Base-by-base conservation (phyloP, 2,888 invertebrate species). In the Apocheima hispidaria region DNA sequence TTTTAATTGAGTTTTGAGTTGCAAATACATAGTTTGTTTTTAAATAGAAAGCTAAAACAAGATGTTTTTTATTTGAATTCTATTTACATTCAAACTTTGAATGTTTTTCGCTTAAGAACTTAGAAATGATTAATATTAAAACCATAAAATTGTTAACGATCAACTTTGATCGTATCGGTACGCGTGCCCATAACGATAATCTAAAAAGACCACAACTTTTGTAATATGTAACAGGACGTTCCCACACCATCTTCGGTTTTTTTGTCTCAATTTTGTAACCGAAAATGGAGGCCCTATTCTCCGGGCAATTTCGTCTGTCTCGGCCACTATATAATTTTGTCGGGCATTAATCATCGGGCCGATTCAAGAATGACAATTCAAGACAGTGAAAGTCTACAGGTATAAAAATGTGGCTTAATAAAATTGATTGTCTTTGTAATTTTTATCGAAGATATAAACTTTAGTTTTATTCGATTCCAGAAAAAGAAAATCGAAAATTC, bases 261-360 rank as follows among this genome's bases (percentile, higher is more conserved):
- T 61, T 56, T 79, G 84, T 86, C 49, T 41, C 55, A 38, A 86
- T 87, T 82, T 80, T 74, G 52, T 68, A 69, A 69, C 60, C 72
- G 72, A 75, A 78, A 80, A 77, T 74, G 79, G 52, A 73, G 78
- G 73, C 72, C 74, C 78, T 76, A 77, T 81, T 79, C 76, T 67
- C 66, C 74, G 74, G 81, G 81, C 86, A 88, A 88, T 90, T 89
- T 87, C 73, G 81, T 81, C 77, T 68, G 78, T 75, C 66, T 74
- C 79, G 73, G 76, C 80, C 82, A 88, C 87, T 84, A 81, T 89
- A 83, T 90, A 90, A 91, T 90, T 90, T 90, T 74, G 80, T 75
- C 71, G 57, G 69, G 74, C 86, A 90, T 91, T 86, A 88, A 90
- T 89, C 89, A 87, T 87, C 66, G 51, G 73, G 66, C 77, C 76